Conservation (phyloP, 2,888 invertebrate genomes). For the Pseudococcus jackbeardsleyi region DNA sequence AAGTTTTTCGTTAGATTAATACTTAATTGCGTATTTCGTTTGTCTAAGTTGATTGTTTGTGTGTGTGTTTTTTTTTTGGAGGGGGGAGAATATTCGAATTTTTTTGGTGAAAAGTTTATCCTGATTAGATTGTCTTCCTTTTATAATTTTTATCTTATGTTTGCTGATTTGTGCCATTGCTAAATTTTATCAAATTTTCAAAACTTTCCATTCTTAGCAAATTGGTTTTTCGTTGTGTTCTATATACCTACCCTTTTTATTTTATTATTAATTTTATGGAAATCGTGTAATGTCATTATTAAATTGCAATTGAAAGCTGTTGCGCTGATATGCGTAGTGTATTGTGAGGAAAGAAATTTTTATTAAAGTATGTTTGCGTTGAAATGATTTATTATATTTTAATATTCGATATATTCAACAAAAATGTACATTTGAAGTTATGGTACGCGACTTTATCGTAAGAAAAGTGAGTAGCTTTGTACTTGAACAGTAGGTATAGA, state of each 20-base stretch:
- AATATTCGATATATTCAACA: no score
- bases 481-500: no score
- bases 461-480: no score
- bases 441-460: no score
- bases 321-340: no score
- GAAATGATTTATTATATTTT: no score
- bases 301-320: no score
- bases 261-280: not conserved
- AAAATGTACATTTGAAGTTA: no score
- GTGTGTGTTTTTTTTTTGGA: not conserved
- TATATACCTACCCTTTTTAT: not conserved
- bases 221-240: not conserved
- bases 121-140: conserved; percentile 4
- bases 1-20: not conserved
- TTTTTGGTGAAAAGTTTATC: not conserved
- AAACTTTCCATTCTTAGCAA: conserved; percentile 31
- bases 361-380: no score
- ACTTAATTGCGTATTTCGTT: not conserved
- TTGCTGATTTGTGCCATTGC: conserved; percentile 17
- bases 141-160: conserved; percentile 5
- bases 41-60: not conserved
- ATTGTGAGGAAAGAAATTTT: no score
- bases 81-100: no score
- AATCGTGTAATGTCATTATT: not conserved
- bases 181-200: not conserved